Conservation (phyloP, 2,113 vertebrate genomes). For the Rhinopomastus cyanomelas region DNA sequence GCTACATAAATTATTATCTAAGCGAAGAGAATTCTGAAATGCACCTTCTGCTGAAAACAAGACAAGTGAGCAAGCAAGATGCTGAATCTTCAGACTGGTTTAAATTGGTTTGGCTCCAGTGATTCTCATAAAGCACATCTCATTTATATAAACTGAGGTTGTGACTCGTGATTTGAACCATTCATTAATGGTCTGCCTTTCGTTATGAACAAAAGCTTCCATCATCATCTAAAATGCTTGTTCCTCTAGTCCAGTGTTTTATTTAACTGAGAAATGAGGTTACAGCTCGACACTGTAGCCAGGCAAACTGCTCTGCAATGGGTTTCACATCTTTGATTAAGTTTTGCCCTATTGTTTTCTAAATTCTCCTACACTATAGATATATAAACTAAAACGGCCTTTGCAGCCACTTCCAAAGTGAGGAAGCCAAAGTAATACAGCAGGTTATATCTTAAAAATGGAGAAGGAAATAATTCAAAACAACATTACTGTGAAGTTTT, state of each 20-base stretch:
- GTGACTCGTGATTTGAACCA: neutral
- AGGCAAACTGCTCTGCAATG: neutral
- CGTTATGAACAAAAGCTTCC: slow-evolving; percentile 36
- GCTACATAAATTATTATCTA: slow-evolving; percentile 28
- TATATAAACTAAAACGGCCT: neutral
- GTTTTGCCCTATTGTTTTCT: neutral
- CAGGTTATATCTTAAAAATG: neutral
- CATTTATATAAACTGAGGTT: neutral
- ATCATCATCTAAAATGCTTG: slow-evolving; percentile 8
- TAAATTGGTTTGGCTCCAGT: slow-evolving; percentile 48
- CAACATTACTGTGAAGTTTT: neutral
- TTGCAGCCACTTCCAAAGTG: neutral
- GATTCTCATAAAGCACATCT: slow-evolving; percentile 5
- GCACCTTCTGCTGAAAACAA: slow-evolving; percentile 5
- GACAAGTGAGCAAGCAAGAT: neutral
- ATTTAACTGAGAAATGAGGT: neutral
- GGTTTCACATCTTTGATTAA: neutral
- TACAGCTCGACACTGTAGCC: neutral
- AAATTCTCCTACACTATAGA: neutral
- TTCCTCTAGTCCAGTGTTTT: neutral
- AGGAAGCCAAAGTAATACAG: neutral
- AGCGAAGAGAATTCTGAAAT: slow-evolving; percentile 34
- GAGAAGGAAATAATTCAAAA: neutral
- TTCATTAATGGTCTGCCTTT: neutral
- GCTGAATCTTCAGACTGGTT: slow-evolving; percentile 30